Evolutionary conservation across 2,113 vertebrate genomes (phyloP).

Genomic region (Hystrix brachyura): DNA sequence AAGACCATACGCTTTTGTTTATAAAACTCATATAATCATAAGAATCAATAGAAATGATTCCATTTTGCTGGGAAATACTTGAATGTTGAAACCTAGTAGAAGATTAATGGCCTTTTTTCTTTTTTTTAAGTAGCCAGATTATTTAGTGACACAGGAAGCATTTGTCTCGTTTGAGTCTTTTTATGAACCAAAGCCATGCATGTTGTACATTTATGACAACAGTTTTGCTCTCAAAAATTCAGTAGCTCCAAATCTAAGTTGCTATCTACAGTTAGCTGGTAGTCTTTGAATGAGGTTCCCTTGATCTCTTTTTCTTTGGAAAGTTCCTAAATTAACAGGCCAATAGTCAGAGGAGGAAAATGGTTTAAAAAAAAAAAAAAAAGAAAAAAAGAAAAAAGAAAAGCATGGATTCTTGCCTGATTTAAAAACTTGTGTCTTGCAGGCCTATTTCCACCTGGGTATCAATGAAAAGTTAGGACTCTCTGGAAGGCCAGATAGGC

Average conservation of each 20-base stretch:
- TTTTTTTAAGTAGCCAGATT: background rate
- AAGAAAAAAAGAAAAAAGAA: background rate
- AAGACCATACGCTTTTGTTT: slow-evolving; percentile 2
- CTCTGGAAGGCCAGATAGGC: slow-evolving; percentile 96
- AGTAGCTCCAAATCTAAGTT: background rate
- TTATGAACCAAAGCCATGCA: background rate
- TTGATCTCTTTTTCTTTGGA: background rate
- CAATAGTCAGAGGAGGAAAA: accelerated
- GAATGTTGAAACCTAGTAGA: background rate
- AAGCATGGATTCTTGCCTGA: background rate
- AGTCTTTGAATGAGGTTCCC: background rate
- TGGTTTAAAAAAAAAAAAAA: background rate
- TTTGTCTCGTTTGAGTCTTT: slow-evolving; percentile 30
- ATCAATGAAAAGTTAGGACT: slow-evolving; percentile 97
- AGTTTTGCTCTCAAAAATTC: background rate
- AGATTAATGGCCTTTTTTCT: background rate
- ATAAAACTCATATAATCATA: slow-evolving; percentile 54
- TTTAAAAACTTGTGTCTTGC: slow-evolving; percentile 77
- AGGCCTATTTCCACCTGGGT: slow-evolving; percentile 98
- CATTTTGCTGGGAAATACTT: slow-evolving; percentile 26
- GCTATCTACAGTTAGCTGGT: background rate
- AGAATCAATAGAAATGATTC: slow-evolving; percentile 38
- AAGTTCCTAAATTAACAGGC: background rate
- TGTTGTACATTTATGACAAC: background rate
- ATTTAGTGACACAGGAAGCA: background rate